These are phyloP conservation scores for Microplitis mediator DNA, from an alignment of 1,140 invertebrate species.

Conservation along the genomic window DNA sequence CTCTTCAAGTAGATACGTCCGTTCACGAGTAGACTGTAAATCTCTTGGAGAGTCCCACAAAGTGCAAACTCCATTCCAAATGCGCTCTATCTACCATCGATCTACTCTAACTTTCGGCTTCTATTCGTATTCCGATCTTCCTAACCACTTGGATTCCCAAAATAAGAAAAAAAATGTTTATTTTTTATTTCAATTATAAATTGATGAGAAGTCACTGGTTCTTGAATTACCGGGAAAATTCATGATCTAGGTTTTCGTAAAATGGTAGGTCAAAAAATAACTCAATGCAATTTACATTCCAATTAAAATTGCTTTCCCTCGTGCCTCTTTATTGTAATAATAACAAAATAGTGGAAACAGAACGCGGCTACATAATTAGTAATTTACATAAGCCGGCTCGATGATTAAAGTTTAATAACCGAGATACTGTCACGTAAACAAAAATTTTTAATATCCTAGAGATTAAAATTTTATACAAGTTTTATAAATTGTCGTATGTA, in stretches of 20 bases:
- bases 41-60: conserved; percentile 24
- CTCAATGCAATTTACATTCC: conserved; percentile 46
- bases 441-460: conserved; percentile 38
- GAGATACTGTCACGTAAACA: conserved; percentile 36
- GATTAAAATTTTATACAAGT: neutral
- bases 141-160: neutral
- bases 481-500: neutral
- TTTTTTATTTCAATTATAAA: too few relatives aligned
- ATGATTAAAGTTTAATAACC: conserved; percentile 39
- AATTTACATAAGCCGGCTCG: conserved; percentile 49
- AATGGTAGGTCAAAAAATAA: neutral
- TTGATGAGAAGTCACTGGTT: too few relatives aligned
- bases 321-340: conserved; percentile 21
- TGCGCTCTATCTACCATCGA: conserved; percentile 9
- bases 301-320: conserved; percentile 41
- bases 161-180: too few relatives aligned
- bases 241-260: too few relatives aligned
- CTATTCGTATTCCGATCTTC: neutral
- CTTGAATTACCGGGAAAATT: too few relatives aligned
- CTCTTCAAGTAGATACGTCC: conserved; percentile 27
- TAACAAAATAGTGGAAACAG: conserved; percentile 43
- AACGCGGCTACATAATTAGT: conserved; percentile 43
- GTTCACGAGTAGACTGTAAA: conserved; percentile 26
- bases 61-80: conserved; percentile 30
- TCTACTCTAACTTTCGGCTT: neutral